Conservation (phyloP, 2,113 vertebrate genomes). For the Rhipidura dahli region DNA sequence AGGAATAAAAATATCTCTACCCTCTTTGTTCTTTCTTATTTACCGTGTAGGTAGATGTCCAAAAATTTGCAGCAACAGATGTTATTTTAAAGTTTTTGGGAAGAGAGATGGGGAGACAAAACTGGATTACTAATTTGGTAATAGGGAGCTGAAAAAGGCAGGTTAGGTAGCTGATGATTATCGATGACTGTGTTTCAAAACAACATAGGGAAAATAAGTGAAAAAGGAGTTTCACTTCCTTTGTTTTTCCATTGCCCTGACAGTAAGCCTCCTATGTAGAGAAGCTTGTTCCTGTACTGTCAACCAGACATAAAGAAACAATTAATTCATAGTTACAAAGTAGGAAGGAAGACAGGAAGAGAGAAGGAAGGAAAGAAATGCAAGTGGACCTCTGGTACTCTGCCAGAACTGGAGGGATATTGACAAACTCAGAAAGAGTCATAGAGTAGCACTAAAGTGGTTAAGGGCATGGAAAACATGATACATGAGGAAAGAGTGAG, state of each 20-base stretch:
- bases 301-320: neutral
- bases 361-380: neutral
- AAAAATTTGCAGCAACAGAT: neutral
- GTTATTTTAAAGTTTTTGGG: neutral
- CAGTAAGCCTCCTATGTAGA: neutral
- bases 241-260: neutral
- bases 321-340: neutral
- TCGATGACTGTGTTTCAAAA: neutral
- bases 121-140: neutral
- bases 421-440: neutral
- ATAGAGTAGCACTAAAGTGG: neutral
- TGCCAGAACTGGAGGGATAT: neutral
- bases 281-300: neutral
- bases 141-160: neutral
- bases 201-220: neutral
- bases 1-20: neutral
- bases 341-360: neutral
- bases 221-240: neutral
- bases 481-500: neutral
- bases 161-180: neutral
- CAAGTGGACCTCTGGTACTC: neutral
- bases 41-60: neutral
- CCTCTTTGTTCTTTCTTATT: neutral
- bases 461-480: neutral
- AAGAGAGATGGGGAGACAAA: neutral